Evolutionary conservation across 2,797 vertebrate genomes (phyloP).

Genomic region (Pseudochirops cupreus): DNA sequence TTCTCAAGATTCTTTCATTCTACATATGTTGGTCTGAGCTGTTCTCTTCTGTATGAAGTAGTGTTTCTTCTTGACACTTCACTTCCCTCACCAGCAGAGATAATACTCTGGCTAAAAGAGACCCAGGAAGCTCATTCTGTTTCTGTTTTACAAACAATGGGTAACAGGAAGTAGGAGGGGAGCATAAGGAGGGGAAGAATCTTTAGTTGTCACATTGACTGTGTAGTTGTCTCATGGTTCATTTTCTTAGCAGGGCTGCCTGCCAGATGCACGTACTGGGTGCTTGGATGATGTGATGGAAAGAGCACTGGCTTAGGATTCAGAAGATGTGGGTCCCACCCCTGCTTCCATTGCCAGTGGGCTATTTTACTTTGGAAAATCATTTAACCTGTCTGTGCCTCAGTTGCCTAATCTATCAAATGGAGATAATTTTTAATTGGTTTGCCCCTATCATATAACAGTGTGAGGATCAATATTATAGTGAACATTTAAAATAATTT

Average conservation of each 20-base stretch:
- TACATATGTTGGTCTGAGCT: neutral
- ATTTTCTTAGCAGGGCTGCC: neutral
- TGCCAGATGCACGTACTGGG: neutral
- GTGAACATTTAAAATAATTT: neutral
- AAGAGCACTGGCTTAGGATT: neutral
- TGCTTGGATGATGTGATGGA: neutral
- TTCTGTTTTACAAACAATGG: neutral
- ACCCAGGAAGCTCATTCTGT: neutral
- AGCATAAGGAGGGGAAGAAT: neutral
- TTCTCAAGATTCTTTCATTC: neutral
- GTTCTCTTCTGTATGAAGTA: neutral
- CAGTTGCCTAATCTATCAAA: neutral
- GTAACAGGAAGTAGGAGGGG: neutral
- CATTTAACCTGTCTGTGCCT: neutral
- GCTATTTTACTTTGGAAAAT: neutral
- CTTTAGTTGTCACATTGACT: neutral
- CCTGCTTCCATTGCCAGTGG: neutral
- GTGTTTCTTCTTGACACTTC: neutral
- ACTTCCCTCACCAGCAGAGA: neutral
- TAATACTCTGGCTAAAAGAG: neutral
- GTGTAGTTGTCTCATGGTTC: neutral
- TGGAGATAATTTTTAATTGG: neutral
- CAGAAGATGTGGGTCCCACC: neutral
- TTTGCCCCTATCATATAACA: neutral
- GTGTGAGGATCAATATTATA: neutral